A percentile compares a stretch with the other conserved stretches of the same genome.
These are phyloP conservation scores for Lamellibrachia satsuma DNA, from an alignment of 2,888 invertebrate genomes.

Conservation along the genomic window DNA sequence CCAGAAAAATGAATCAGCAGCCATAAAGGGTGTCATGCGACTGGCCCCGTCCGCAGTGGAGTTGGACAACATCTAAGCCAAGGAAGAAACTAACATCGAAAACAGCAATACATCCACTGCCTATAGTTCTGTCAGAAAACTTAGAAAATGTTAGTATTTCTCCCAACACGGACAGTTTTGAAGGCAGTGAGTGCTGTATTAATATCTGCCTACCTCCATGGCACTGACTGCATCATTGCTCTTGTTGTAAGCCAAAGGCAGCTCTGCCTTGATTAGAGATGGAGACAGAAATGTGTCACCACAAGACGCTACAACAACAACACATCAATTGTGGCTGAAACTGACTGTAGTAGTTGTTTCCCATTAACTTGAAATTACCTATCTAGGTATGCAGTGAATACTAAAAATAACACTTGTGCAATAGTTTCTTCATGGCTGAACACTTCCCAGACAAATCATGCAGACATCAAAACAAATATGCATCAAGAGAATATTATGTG, in stretches of 20 bases:
- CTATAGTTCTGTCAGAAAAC: too few relatives aligned
- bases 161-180: neutral
- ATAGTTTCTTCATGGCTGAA: neutral
- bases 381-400: neutral
- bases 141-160: too few relatives aligned
- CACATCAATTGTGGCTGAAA: neutral
- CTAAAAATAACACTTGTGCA: neutral
- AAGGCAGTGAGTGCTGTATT: neutral
- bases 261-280: neutral
- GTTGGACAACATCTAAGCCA: too few relatives aligned
- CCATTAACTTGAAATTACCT: neutral
- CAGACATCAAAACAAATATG: neutral
- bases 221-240: neutral
- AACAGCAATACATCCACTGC: too few relatives aligned
- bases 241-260: neutral
- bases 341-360: neutral
- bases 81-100: too few relatives aligned
- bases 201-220: neutral
- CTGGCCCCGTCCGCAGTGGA: too few relatives aligned
- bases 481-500: neutral
- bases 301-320: neutral
- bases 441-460: neutral
- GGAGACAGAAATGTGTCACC: neutral
- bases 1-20: too few relatives aligned
- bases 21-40: too few relatives aligned